Base-by-base conservation (phyloP, 2,888 invertebrate genomes). In the Standfussiana lucernea region DNA sequence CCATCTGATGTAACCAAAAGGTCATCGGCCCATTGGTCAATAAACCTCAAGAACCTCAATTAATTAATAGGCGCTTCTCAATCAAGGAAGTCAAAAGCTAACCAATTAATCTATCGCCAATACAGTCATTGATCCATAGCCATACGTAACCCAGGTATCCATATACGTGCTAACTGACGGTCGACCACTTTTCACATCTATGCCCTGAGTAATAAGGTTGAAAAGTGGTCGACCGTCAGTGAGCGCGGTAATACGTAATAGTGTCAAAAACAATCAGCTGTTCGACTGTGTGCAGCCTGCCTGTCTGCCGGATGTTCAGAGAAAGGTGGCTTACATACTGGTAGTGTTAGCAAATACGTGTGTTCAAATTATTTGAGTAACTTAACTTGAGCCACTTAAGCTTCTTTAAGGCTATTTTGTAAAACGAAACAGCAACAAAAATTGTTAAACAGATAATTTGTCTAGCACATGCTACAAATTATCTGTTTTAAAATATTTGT, bases 291-390 rank as follows among this genome's bases (percentile, higher is more conserved):
- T 85, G 88, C 67, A 75, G 81, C 74, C 87, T 90, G 82, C 90
- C 93, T 93, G 80, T 76, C 87, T 90, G 83, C 91, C 93, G 93
- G 93, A 94, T 93, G 91, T 88, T 88, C 66, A 89, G 93, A 93
- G 94, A 94, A 94, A 94, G 94, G 93, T 84, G 89, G 50, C 84
- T 89, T 88, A 90, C 91, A 89, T 90, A 87, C 47, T 21, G 24
- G 70, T 67, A 83, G 56, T 4, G 88, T 77, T 45, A 0, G 82
- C 79, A 86, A 82, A 87, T 65, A 76, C 73, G 3, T 61, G 13
- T 24, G 11, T 68, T 72, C 15, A 7, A 65, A 2, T 28, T 10
- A 11, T 10, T 40, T 0, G 18, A 21, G 15, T 0, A 1, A 32
- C 28, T 72, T 65, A 24, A 5, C 2, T 56, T 28, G 32, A 32